Evolutionary conservation across 2,888 invertebrate species (phyloP).

Genomic region (Rhingia campestris): DNA sequence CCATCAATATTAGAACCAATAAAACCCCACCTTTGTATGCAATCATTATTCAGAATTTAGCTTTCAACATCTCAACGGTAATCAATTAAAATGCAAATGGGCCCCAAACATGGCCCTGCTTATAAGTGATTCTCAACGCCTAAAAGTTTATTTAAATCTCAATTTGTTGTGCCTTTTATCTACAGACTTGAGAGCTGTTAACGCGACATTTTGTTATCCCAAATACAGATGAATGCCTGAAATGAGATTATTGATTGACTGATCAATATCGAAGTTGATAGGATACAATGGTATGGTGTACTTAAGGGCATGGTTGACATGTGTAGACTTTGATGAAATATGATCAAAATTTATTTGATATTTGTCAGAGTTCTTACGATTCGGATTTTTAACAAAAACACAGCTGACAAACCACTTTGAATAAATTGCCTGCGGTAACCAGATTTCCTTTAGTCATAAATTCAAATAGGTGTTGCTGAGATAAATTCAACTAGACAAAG

Average conservation of each 20-base stretch:
- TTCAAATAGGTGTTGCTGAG: no score
- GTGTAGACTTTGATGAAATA: no score
- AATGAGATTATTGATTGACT: slow-evolving; percentile 53
- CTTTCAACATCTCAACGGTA: slow-evolving; percentile 53
- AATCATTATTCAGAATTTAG: slow-evolving; percentile 30
- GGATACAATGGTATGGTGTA: no score
- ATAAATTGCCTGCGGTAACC: no score
- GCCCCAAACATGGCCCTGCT: slow-evolving; percentile 8
- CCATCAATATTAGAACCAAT: slow-evolving; percentile 61
- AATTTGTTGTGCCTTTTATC: slow-evolving; percentile 17
- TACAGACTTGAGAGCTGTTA: neutral
- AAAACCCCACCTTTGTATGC: slow-evolving; percentile 54
- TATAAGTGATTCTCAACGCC: neutral
- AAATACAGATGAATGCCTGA: slow-evolving; percentile 40
- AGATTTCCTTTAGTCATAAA: no score
- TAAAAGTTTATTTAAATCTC: slow-evolving; percentile 24
- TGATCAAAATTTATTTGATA: no score
- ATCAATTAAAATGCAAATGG: slow-evolving; percentile 65
- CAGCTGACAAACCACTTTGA: no score
- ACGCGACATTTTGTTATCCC: slow-evolving; percentile 5
- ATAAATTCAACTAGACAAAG: no score
- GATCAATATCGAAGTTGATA: slow-evolving; percentile 33
- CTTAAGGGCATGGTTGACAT: no score
- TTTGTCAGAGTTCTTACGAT: no score
- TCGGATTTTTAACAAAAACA: no score